Percentiles rank a stretch among this genome's conserved stretches.
These are phyloP conservation scores for Ornithoptera priamus DNA, from an alignment of 2,888 invertebrate species.

Conservation along the genomic window DNA sequence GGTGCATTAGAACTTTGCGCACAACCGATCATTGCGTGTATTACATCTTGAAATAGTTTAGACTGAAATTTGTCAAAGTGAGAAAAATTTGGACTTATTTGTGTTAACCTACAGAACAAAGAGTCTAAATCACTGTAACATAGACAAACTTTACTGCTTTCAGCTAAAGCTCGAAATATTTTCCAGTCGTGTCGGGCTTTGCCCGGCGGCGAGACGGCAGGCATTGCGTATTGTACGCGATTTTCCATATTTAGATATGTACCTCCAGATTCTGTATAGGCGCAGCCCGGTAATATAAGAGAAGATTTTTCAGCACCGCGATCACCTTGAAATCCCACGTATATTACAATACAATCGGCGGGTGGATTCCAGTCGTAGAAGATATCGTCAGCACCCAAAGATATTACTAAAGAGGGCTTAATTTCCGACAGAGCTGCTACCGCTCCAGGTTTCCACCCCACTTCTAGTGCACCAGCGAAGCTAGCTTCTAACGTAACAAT, in stretches of 20 bases:
- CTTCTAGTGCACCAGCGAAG: slow-evolving; percentile 95
- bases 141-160: slow-evolving; percentile 52
- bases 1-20: slow-evolving; percentile 6
- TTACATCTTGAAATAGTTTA: slow-evolving; percentile 47
- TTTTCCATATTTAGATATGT: slow-evolving; percentile 98
- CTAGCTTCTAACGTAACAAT: slow-evolving; percentile 94
- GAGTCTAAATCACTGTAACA: slow-evolving; percentile 52
- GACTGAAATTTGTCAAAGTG: slow-evolving; percentile 50
- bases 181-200: slow-evolving; percentile 98
- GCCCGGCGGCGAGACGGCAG: slow-evolving; percentile 95
- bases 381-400: slow-evolving; percentile 95
- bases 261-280: slow-evolving; percentile 97
- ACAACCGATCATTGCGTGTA: slow-evolving; percentile 38
- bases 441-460: slow-evolving; percentile 92
- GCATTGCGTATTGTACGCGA: slow-evolving; percentile 91
- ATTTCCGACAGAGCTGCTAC: slow-evolving; percentile 75
- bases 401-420: slow-evolving; percentile 89
- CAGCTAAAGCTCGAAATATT: slow-evolving; percentile 83
- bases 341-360: slow-evolving; percentile 89
- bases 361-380: slow-evolving; percentile 87
- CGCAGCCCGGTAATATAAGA: slow-evolving; percentile 94
- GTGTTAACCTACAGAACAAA: slow-evolving; percentile 50
- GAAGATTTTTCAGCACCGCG: slow-evolving; percentile 93
- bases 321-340: slow-evolving; percentile 97
- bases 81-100: slow-evolving; percentile 64